Conservation (phyloP, 2,888 invertebrate species). For the Onthophagus sagittarius region DNA sequence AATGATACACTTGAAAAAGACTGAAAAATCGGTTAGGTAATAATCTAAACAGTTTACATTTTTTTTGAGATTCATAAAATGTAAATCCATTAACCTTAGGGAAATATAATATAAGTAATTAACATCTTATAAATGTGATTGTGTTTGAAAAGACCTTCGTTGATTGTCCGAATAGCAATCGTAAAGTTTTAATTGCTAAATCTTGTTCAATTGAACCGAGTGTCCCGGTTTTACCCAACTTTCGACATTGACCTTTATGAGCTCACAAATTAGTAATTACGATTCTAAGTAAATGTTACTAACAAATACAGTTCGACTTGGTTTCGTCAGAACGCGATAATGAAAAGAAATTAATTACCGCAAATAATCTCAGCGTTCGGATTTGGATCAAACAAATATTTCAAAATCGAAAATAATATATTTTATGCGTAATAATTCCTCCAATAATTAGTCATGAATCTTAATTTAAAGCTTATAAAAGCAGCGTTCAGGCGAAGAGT, state of each 20-base stretch:
- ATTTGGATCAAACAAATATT: neutral
- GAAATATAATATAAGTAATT: neutral
- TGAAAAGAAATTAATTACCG: neutral
- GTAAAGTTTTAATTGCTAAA: neutral
- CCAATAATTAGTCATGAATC: neutral
- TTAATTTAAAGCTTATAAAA: neutral
- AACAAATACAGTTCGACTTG: neutral
- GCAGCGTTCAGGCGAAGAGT: neutral
- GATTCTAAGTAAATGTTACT: neutral
- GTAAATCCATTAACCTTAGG: neutral
- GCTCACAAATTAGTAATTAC: constrained; percentile 6
- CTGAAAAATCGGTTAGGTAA: neutral
- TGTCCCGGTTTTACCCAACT: neutral
- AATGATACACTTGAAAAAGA: neutral
- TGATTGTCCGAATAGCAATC: neutral
- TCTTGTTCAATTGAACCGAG: neutral
- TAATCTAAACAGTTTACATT: neutral
- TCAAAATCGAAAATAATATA: neutral
- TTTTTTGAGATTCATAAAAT: neutral
- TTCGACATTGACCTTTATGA: neutral
- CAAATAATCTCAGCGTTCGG: neutral
- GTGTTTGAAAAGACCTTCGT: neutral
- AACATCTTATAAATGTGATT: neutral
- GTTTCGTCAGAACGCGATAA: neutral
- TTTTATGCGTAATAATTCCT: neutral